phyloP scores from a whole-genome alignment of 2,888 invertebrate species.

The Sceliomorpha sp. region DNA sequence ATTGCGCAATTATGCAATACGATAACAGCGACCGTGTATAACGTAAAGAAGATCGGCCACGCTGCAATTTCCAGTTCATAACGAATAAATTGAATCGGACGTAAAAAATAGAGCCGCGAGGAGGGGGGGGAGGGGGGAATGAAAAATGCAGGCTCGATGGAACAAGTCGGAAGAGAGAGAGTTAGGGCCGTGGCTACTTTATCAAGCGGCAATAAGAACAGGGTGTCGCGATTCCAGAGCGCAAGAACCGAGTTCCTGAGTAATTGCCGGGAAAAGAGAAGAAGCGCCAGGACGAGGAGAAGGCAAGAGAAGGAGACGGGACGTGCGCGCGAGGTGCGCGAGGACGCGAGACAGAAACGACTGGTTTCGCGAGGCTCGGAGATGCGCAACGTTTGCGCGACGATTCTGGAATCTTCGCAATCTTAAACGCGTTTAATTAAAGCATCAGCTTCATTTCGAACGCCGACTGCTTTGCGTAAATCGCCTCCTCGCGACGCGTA shows the following conservation, averaged over 20 bases:
- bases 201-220: slow-evolving; percentile 67
- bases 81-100: slow-evolving; percentile 15
- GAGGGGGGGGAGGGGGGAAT: slow-evolving; percentile 39
- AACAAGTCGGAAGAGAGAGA: slow-evolving; percentile 56
- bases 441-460: slow-evolving; percentile 62
- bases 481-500: too few species aligned
- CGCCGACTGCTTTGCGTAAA: slow-evolving; percentile 55
- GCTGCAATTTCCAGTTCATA: slow-evolving; percentile 1
- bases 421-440: slow-evolving; percentile 68
- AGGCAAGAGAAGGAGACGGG: slow-evolving; percentile 20
- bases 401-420: slow-evolving; percentile 57
- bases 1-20: too few species aligned
- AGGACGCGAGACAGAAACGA: slow-evolving; percentile 17
- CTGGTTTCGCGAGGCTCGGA: slow-evolving; percentile 13
- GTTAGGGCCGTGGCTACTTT: slow-evolving; percentile 63
- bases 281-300: too few species aligned
- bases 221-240: slow-evolving; percentile 60
- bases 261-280: slow-evolving; percentile 62
- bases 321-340: slow-evolving; percentile 14
- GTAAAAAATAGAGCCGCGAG: neutral
- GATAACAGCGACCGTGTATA: too few species aligned
- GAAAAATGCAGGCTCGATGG: slow-evolving; percentile 21
- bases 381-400: neutral
- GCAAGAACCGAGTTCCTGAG: slow-evolving; percentile 68
- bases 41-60: too few species aligned